A percentile compares a stretch with the other conserved stretches of the same genome.
Evolutionary conservation across 2,797 vertebrate species (phyloP).

Genomic region (Neopelma chrysocephalum): DNA sequence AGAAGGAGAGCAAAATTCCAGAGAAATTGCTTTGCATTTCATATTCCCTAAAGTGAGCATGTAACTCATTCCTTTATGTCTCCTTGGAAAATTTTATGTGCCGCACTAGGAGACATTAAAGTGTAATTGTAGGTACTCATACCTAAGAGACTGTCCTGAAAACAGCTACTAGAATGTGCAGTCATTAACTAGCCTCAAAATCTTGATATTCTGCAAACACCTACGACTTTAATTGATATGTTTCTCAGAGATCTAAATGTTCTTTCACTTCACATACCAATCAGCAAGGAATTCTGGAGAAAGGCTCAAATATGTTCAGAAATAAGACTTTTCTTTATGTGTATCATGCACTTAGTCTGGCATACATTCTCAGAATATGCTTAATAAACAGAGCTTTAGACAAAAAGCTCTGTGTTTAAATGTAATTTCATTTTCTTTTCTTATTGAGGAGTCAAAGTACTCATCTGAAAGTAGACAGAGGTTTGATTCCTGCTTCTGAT

Average conservation of each 20-base stretch:
- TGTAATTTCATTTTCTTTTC: not conserved
- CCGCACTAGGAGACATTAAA: not conserved
- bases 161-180: not conserved
- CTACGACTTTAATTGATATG: not conserved
- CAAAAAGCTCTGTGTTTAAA: not conserved
- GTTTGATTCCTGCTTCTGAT: not conserved
- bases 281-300: not conserved
- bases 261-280: not conserved
- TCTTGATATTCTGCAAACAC: not conserved
- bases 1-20: not conserved
- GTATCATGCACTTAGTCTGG: not conserved
- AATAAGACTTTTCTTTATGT: not conserved
- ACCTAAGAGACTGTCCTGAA: not conserved
- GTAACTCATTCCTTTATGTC: not conserved
- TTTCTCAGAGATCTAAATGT: not conserved
- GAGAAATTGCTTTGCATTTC: not conserved
- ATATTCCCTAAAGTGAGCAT: not conserved
- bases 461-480: not conserved
- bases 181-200: not conserved
- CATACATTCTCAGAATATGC: not conserved
- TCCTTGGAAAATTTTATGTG: not conserved
- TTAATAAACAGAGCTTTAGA: not conserved
- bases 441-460: not conserved
- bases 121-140: not conserved
- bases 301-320: not conserved